phyloP scores from a whole-genome alignment of 1,140 invertebrate genomes.

The Apocrypta bakeri region DNA sequence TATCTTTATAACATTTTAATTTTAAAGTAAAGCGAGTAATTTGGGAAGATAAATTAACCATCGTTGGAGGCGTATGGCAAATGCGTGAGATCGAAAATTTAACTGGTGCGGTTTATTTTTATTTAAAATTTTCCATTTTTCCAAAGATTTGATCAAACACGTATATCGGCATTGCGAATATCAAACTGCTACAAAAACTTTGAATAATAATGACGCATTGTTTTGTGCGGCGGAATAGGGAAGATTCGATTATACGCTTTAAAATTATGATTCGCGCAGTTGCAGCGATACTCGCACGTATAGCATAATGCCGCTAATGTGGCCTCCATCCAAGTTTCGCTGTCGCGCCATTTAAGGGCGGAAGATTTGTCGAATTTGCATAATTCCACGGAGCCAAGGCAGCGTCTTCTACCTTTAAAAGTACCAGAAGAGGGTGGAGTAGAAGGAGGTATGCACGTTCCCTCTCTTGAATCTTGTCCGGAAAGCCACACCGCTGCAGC shows the following conservation, averaged over 20 bases:
- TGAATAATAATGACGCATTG: not conserved
- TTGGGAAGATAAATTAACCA: no score
- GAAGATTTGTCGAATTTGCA: conserved; percentile 53
- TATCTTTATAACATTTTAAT: no score
- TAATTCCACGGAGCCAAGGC: conserved; percentile 28
- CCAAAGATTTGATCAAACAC: no score
- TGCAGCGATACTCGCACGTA: not conserved
- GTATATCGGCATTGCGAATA: no score
- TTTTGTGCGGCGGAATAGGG: not conserved
- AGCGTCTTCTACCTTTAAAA: conserved; percentile 37
- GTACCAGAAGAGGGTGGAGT: not conserved
- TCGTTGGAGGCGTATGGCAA: no score
- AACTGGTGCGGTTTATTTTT: no score
- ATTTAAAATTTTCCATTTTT: no score
- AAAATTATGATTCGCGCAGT: conserved; percentile 4
- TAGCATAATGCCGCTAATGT: conserved; percentile 40
- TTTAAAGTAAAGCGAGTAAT: no score
- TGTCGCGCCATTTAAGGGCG: conserved; percentile 23
- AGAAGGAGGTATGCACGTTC: not conserved
- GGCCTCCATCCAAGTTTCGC: conserved; percentile 37
- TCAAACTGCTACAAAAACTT: no score
- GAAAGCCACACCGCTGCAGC: conserved; percentile 20
- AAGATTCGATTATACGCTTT: not conserved
- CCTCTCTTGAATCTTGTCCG: not conserved
- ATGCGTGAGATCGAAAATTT: no score